Base-by-base conservation (phyloP, 2,113 vertebrate genomes). In the Callipepla squamata region DNA sequence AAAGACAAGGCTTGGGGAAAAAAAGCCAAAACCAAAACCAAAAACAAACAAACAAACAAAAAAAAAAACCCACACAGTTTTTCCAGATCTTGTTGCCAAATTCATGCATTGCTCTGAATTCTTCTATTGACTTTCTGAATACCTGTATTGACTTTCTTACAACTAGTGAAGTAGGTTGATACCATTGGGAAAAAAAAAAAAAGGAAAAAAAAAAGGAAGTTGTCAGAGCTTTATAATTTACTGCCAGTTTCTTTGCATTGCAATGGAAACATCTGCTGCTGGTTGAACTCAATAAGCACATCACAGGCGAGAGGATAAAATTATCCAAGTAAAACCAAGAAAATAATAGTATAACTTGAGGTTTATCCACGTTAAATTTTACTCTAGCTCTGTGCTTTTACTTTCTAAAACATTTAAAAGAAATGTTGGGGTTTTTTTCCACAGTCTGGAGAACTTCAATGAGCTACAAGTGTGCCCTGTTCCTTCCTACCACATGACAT, bases 401-500 rank as follows among this genome's bases (percentile, higher is more conserved):
- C 16, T 87, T 87, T 13, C 13, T 8, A 68, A 91, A 84, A 15
- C 20, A 11, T 80, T 90, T 65, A 70, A 23, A 72, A 80, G 16
- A 83, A 45, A 45, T 11, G 26, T 44, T 25, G 47, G 80, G 74
- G 76, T 74, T 53, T 26, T 53, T 66, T 68, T 57, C 36, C 42
- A 55, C 25, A 68, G 21, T 12, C 25, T 34, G 17, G 21, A 9
- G 25, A 80, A 10, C 42, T 88, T 77, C 58, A 73, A 0, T 25
- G 26, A 45, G 7, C 32, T 69, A 25, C 57, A 4, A 6, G 6
- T 84, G 22, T 23, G 17, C 17, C 67, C 38, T 55, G 13, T 51
- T 65, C 2, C 4, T 8, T 83, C 38, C 47, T 38, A 13, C 6
- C 0, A 0, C 13, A 32, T 5, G 36, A 7, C 40, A 38, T 0